Conservation (phyloP, 2,113 vertebrate genomes). For the Thamnaconus septentrionalis region DNA sequence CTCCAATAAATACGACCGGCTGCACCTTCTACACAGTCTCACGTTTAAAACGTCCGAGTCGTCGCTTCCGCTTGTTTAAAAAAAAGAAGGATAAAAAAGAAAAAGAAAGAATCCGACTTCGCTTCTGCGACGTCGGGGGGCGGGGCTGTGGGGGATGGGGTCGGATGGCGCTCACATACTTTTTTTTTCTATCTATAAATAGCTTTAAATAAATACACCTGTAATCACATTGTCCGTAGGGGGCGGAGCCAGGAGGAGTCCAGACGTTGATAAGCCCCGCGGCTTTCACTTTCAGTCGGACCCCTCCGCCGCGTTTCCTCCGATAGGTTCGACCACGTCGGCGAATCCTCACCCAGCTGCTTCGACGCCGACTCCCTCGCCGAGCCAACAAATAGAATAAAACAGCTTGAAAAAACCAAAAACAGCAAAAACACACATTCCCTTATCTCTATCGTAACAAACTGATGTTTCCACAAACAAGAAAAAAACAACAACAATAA, state of each 20-base stretch:
- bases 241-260: slow-evolving; percentile 20
- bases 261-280: not conserved
- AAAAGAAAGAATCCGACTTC: too few relatives aligned
- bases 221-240: slow-evolving; percentile 74
- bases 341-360: slow-evolving; percentile 27
- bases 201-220: slow-evolving; percentile 78
- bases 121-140: too few relatives aligned
- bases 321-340: slow-evolving; percentile 41
- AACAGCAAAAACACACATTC: slow-evolving; percentile 36
- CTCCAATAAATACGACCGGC: slow-evolving; percentile 63
- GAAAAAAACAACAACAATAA: not conserved
- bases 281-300: not conserved
- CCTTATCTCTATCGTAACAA: slow-evolving; percentile 45
- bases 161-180: slow-evolving; percentile 46
- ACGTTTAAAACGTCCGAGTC: slow-evolving; percentile 7
- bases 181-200: slow-evolving; percentile 72
- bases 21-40: slow-evolving; percentile 25
- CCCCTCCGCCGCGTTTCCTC: slow-evolving; percentile 31
- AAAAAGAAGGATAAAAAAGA: slow-evolving; percentile 22
- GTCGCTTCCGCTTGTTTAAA: slow-evolving; percentile 4
- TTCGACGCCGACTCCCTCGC: slow-evolving; percentile 14
- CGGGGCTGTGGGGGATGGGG: too few relatives aligned
- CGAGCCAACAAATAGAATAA: slow-evolving; percentile 59
- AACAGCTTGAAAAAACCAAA: slow-evolving; percentile 12
- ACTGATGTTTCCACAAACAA: slow-evolving; percentile 10